Conservation (phyloP, 1,140 invertebrate species). For the Drosophila nasuta region DNA sequence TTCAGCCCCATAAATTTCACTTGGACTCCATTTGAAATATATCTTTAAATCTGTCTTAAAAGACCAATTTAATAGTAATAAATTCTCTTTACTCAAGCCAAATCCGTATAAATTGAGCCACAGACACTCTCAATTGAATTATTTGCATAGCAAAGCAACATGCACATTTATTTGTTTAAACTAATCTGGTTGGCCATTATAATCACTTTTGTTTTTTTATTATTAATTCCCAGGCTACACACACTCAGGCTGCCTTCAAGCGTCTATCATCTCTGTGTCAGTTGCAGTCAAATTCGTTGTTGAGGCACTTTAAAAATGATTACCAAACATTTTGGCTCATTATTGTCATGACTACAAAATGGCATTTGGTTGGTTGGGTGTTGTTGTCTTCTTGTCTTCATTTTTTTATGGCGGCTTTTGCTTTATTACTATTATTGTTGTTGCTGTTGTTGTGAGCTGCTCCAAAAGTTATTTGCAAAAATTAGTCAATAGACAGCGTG, state of each 20-base stretch:
- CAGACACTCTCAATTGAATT: not conserved
- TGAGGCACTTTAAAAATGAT: constrained; percentile 59
- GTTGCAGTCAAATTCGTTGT: constrained; percentile 44
- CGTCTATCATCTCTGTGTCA: constrained; percentile 20
- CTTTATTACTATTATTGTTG: constrained; percentile 34
- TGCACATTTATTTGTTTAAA: constrained; percentile 18
- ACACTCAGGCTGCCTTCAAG: not conserved
- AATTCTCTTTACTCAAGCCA: too few species aligned
- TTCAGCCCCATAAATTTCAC: too few species aligned
- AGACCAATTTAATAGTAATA: too few species aligned
- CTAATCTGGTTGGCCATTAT: not conserved
- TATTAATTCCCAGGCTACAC: constrained; percentile 19
- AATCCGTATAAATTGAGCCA: too few species aligned
- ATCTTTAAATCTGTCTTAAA: too few species aligned
- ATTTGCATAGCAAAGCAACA: not conserved
- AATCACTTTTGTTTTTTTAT: constrained; percentile 7
- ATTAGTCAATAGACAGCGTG: constrained; percentile 67
- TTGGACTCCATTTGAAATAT: too few species aligned
- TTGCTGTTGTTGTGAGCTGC: constrained; percentile 51
- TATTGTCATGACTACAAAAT: constrained; percentile 59
- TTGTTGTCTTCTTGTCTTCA: constrained; percentile 39
- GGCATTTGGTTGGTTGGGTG: constrained; percentile 10
- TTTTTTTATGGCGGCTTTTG: constrained; percentile 59
- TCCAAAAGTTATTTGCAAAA: constrained; percentile 76
- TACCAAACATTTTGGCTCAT: constrained; percentile 76